Percentiles rank a stretch among this genome's conserved stretches.
phyloP scores from a whole-genome alignment of 2,888 invertebrate species.

The Nephrotoma appendiculata region DNA sequence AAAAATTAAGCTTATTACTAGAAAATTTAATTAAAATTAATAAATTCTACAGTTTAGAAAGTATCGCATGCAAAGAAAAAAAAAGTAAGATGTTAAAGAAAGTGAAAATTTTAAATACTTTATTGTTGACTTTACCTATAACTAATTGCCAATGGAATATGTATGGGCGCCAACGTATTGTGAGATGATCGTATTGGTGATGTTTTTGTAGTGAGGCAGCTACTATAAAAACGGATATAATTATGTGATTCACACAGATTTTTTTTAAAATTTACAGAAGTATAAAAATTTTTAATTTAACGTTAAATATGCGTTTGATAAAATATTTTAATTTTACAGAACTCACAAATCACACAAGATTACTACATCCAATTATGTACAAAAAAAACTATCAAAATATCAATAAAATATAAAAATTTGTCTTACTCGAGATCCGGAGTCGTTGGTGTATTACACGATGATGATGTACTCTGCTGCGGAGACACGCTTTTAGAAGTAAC shows the following conservation, averaged over 20 bases:
- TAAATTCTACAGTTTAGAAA: neutral
- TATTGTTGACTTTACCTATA: conserved; percentile 12
- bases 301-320: neutral
- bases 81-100: neutral
- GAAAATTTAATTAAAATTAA: neutral
- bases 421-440: conserved; percentile 59
- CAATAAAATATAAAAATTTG: neutral
- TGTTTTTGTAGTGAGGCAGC: conserved; percentile 13
- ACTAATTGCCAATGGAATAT: conserved; percentile 14
- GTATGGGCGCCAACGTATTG: conserved; percentile 14
- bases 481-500: conserved; percentile 33
- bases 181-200: conserved; percentile 14
- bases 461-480: conserved; percentile 39
- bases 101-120: neutral
- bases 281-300: neutral
- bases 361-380: conserved; percentile 1
- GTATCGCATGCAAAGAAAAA: neutral
- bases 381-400: neutral
- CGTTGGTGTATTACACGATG: conserved; percentile 42
- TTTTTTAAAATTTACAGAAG: neutral
- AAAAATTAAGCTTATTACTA: neutral
- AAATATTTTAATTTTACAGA: neutral
- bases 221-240: conserved; percentile 10
- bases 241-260: neutral
- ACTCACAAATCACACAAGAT: neutral